A percentile compares a stretch with the other conserved stretches of the same genome.
Evolutionary conservation across 2,888 invertebrate species (phyloP).

Genomic region (Campopleginae sp.): DNA sequence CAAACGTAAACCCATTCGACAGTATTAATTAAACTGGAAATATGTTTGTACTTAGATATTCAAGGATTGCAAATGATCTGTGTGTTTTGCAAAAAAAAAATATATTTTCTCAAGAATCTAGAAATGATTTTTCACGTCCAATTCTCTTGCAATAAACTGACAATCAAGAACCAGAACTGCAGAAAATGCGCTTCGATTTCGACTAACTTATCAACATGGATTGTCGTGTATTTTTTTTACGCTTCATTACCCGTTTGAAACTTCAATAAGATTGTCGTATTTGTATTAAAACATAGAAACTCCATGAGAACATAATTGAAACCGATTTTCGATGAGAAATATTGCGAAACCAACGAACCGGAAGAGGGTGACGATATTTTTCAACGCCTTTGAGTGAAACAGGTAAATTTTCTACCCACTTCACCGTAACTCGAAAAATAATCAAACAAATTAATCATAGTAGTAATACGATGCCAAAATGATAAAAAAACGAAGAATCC

Average conservation of each 20-base stretch:
- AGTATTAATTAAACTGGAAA: slow-evolving; percentile 12
- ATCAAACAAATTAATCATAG: slow-evolving; percentile 2
- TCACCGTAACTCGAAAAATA: neutral
- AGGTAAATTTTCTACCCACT: neutral
- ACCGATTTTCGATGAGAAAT: neutral
- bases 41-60: slow-evolving; percentile 1
- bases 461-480: slow-evolving; percentile 28
- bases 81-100: neutral
- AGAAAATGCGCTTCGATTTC: neutral
- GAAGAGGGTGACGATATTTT: neutral
- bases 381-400: neutral
- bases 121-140: neutral
- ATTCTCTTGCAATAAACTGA: neutral
- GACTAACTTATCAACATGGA: neutral
- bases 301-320: neutral
- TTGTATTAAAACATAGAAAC: neutral
- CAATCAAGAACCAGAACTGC: neutral
- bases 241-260: neutral
- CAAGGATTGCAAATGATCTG: slow-evolving; percentile 9
- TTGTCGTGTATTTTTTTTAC: slow-evolving; percentile 1
- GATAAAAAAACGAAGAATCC: slow-evolving; percentile 27
- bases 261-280: neutral
- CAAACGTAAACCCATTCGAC: neutral
- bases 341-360: neutral
- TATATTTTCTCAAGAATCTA: neutral